Evolutionary conservation across 2,113 vertebrate species (phyloP).

Genomic region (Cryptoleucopteryx plumbea): DNA sequence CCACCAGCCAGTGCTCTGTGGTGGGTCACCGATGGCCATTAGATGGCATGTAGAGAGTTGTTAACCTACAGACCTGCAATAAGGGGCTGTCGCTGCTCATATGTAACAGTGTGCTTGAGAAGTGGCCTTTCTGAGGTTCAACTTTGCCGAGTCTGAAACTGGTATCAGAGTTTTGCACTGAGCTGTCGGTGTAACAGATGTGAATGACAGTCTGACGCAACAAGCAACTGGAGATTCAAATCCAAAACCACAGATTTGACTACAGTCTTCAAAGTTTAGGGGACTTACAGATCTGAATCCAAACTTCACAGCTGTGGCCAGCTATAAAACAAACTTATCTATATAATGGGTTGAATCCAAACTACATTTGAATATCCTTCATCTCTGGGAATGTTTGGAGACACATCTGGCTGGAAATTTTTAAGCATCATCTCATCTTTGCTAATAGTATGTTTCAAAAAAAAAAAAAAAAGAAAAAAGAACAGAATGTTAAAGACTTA

Average conservation of each 20-base stretch:
- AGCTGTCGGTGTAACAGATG: neutral
- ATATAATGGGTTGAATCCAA: neutral
- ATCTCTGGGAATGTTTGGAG: neutral
- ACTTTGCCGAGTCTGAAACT: neutral
- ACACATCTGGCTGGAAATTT: neutral
- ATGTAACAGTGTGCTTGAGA: neutral
- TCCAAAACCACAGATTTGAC: slow-evolving; percentile 34
- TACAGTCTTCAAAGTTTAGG: slow-evolving; percentile 5
- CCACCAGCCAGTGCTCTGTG: neutral
- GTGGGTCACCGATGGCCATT: neutral
- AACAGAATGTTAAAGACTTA: neutral
- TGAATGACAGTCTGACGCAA: neutral
- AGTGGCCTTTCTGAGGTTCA: neutral
- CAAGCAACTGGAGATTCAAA: slow-evolving; percentile 1
- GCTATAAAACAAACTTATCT: slow-evolving; percentile 25
- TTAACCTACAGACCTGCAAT: slow-evolving; percentile 14
- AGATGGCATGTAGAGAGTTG: neutral
- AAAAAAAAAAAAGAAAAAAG: neutral
- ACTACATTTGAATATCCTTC: neutral
- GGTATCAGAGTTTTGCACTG: neutral
- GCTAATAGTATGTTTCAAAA: neutral
- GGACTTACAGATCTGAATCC: slow-evolving; percentile 47
- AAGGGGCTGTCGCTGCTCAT: neutral
- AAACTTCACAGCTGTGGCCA: slow-evolving; percentile 40
- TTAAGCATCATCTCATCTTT: neutral